phyloP scores from a whole-genome alignment of 1,140 invertebrate species.

The Colletes latitarsis region DNA sequence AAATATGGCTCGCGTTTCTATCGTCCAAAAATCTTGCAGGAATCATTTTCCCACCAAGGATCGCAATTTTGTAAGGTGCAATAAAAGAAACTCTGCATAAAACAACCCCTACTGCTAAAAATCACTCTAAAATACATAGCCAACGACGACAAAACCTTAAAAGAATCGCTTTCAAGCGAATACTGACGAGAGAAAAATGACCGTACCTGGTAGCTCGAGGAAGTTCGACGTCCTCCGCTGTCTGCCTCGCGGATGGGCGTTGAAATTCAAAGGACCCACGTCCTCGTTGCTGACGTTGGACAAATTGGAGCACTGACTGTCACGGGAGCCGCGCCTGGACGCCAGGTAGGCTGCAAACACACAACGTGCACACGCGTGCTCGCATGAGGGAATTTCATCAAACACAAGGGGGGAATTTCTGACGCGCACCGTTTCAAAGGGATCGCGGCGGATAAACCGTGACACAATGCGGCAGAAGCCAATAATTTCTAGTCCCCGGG shows the following conservation, averaged over 20 bases:
- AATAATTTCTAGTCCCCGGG: not conserved
- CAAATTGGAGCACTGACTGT: slow-evolving; percentile 85
- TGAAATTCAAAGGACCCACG: slow-evolving; percentile 89
- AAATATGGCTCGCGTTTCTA: too few species aligned
- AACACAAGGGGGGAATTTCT: not conserved
- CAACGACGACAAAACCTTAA: not conserved
- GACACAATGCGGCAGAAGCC: not conserved
- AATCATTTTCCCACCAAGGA: too few species aligned
- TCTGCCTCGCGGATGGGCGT: slow-evolving; percentile 86
- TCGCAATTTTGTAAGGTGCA: too few species aligned
- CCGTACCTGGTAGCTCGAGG: slow-evolving; percentile 90
- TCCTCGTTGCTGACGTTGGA: slow-evolving; percentile 89
- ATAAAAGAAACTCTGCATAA: too few species aligned
- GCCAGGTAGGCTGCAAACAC: slow-evolving; percentile 85
- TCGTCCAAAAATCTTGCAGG: too few species aligned
- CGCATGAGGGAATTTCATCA: not conserved
- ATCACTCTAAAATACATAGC: too few species aligned
- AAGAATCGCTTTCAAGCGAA: not conserved
- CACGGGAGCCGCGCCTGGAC: slow-evolving; percentile 86
- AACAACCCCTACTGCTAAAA: too few species aligned
- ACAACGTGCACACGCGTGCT: not conserved
- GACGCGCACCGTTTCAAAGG: not conserved
- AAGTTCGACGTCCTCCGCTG: slow-evolving; percentile 92
- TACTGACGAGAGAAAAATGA: not conserved
- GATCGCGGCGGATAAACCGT: not conserved